A percentile compares a stretch with the other conserved stretches of the same genome.
Conservation (phyloP, 2,888 invertebrate species). For the Ormyrus pomaceus region DNA sequence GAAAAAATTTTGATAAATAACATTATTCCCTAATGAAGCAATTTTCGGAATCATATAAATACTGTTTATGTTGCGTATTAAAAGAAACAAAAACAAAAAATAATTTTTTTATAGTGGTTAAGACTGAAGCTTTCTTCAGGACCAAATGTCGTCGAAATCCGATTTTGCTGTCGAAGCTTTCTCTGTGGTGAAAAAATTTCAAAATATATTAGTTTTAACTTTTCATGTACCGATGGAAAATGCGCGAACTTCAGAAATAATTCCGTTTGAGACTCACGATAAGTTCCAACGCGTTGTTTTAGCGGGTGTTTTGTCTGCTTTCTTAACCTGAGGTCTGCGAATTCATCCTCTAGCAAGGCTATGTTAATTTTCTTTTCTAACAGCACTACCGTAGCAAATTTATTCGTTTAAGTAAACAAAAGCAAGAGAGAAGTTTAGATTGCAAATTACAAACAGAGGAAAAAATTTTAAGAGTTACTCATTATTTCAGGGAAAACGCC, state of each 20-base stretch:
- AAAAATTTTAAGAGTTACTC: conserved; percentile 21
- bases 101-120: conserved; percentile 33
- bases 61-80: conserved; percentile 10
- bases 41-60: not conserved
- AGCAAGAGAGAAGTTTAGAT: conserved; percentile 48
- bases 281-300: conserved; percentile 51
- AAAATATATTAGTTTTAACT: conserved; percentile 42
- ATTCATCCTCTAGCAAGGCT: conserved; percentile 53
- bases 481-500: conserved; percentile 10
- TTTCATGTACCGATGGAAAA: conserved; percentile 1
- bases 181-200: conserved; percentile 48
- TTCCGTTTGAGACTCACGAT: conserved; percentile 51
- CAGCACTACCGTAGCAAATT: conserved; percentile 46
- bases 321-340: conserved; percentile 52
- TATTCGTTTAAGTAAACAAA: conserved; percentile 45
- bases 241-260: not conserved
- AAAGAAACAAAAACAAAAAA: conserved; percentile 38
- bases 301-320: conserved; percentile 38
- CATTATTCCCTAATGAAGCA: conserved; percentile 21
- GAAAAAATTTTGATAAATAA: conserved; percentile 40
- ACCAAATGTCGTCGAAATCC: conserved; percentile 50
- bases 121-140: conserved; percentile 36
- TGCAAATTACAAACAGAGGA: conserved; percentile 14
- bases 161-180: conserved; percentile 49
- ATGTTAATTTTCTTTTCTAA: conserved; percentile 55